These are phyloP conservation scores for Alligator sinensis DNA, from an alignment of 2,113 vertebrate species.

Conservation along the genomic window DNA sequence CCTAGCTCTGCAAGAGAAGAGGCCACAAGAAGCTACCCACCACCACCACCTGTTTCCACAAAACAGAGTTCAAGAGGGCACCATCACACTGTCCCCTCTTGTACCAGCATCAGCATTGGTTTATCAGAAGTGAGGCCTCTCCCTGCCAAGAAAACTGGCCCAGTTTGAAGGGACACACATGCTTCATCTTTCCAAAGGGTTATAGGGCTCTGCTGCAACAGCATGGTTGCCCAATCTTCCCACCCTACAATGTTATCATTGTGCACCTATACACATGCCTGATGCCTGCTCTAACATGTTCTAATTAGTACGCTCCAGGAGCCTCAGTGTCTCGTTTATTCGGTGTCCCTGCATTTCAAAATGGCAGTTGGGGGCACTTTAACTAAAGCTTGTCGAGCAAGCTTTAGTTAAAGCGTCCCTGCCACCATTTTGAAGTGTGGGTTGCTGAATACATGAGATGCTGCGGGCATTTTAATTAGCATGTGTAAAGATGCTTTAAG, in stretches of 20 bases:
- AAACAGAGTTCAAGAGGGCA: neutral
- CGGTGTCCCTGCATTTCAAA: too few relatives aligned
- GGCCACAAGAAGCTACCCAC: conserved; percentile 18
- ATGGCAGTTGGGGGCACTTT: too few relatives aligned
- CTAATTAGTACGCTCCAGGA: too few relatives aligned
- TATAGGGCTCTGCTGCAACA: neutral
- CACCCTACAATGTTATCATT: neutral
- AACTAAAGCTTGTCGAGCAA: too few relatives aligned
- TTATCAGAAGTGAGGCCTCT: neutral
- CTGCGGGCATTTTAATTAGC: too few relatives aligned
- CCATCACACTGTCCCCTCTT: neutral
- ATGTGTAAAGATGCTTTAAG: too few relatives aligned
- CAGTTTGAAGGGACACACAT: neutral
- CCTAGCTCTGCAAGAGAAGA: neutral
- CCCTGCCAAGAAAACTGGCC: accelerated
- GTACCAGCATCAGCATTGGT: neutral
- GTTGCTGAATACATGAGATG: too few relatives aligned
- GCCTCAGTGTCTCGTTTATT: too few relatives aligned
- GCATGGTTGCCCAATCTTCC: neutral
- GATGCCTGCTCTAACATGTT: too few relatives aligned
- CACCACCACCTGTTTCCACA: neutral
- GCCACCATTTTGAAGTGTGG: too few relatives aligned
- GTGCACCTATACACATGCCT: neutral
- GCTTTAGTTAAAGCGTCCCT: too few relatives aligned
- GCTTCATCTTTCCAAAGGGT: accelerated